Conservation (phyloP, 2,797 vertebrate genomes). For the Tapirus indicus region DNA sequence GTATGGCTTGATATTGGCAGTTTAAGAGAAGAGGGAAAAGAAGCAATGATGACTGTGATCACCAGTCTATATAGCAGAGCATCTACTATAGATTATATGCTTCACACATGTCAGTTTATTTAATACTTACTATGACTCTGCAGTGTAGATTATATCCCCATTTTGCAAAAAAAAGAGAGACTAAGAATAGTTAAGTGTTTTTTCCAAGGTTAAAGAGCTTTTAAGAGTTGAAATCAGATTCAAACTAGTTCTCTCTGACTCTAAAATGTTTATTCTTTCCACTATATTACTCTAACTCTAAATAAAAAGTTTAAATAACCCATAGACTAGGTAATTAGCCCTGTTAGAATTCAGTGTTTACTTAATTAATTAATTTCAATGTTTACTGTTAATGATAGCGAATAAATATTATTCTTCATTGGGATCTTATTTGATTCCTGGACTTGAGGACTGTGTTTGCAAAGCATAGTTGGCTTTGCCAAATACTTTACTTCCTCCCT, state of each 20-base stretch:
- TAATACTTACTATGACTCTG: background rate
- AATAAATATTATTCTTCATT: background rate
- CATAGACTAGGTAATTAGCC: background rate
- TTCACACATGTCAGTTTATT: background rate
- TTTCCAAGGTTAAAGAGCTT: background rate
- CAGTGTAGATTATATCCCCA: background rate
- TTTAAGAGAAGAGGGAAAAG: background rate
- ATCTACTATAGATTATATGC: background rate
- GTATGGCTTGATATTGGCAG: background rate
- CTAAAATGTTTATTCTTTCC: background rate
- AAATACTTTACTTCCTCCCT: background rate
- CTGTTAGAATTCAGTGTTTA: background rate
- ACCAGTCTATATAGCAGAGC: background rate
- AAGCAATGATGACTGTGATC: too few relatives aligned
- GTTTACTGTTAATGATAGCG: background rate
- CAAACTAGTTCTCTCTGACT: conserved; percentile 40
- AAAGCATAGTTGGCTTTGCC: background rate
- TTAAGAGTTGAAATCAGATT: conserved; percentile 29
- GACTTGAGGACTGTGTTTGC: background rate
- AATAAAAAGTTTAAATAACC: background rate
- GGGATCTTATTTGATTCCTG: background rate
- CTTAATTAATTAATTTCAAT: background rate
- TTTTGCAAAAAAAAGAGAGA: background rate
- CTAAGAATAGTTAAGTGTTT: background rate
- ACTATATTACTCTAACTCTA: background rate